Base-by-base conservation (phyloP, 2,113 vertebrate species). In the Toxotes chatareus region DNA sequence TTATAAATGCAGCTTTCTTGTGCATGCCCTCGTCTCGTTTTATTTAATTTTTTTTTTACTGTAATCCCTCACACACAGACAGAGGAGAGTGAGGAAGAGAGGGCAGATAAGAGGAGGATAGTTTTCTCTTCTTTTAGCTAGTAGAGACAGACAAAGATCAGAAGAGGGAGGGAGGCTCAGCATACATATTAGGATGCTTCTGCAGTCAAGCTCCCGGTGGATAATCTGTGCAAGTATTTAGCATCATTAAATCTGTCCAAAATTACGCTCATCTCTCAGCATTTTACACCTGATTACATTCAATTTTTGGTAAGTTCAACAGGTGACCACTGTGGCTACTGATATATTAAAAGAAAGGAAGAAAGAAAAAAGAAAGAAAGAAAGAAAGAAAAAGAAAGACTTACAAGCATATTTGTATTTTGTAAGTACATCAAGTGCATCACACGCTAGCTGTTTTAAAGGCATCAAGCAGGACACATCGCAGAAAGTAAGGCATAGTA, bases 31-130 rank as follows among this genome's bases (percentile, higher is more conserved):
- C 31, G 7, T 69, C 56, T 72, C 40, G 53, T 62, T 69, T 69
- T n/a, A n/a, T n/a, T n/a, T n/a, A n/a, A n/a, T n/a, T 63, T 69
- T 27, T 27, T 27, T 27, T 27, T 27, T 23, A 62, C 62, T 61
- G 27, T 76, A 80, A 68, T 81, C 78, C 55, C 27, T 56, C 56
- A 27, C 57, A 73, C 69, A 68, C 38, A 73, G 27, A 66, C 73
- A 61, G 27, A 8, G 9, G 64, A 77, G 69, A 61, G 46, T 4
- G 27, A 55, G 47, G 19, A 49, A n/a, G 49, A 40, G 49, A 55
- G 53, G 49, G 46, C 9, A 55, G 62, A 86, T 63, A 68, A 46
- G 40, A 59, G 57, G n/a, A 64, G 49, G 19, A 40, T 44, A 53
- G 46, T 66, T 65, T 62, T 62, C 53, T 72, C 59, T 53, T 27